phyloP scores from a whole-genome alignment of 2,888 invertebrate species.

The Synanthedon formicaeformis region DNA sequence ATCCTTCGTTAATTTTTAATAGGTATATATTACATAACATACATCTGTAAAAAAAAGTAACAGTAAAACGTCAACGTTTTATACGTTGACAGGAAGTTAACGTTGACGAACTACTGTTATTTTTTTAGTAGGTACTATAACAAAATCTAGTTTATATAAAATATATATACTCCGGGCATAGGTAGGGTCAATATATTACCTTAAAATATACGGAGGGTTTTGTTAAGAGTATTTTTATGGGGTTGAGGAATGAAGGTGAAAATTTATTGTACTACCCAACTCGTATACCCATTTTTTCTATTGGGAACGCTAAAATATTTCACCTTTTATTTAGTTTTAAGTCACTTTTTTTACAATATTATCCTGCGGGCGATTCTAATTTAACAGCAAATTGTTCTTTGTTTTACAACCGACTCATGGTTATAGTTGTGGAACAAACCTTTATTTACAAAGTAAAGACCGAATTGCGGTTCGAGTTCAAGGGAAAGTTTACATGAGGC shows the following conservation, averaged over 20 bases:
- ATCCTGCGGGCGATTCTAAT: not conserved
- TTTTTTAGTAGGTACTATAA: no score
- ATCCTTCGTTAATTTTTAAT: no score
- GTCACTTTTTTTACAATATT: not conserved
- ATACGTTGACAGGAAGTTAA: no score
- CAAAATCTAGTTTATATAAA: no score
- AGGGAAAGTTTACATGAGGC: constrained; percentile 27
- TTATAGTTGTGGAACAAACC: not conserved
- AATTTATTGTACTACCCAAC: not conserved
- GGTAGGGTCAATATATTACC: not conserved
- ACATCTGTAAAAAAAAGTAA: no score
- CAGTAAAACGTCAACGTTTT: no score
- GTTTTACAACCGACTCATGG: not conserved
- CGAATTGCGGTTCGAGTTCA: constrained; percentile 10
- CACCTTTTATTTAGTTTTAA: not conserved
- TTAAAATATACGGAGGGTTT: not conserved
- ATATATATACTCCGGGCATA: not conserved
- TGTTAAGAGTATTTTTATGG: not conserved
- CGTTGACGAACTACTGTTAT: no score
- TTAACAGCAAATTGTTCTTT: not conserved
- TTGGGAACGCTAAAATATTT: not conserved
- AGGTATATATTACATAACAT: no score
- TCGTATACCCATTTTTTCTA: not conserved
- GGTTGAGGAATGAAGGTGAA: not conserved
- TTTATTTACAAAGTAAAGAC: constrained; percentile 1